These are phyloP conservation scores for Betta splendens DNA, from an alignment of 2,797 vertebrate species.

Conservation along the genomic window DNA sequence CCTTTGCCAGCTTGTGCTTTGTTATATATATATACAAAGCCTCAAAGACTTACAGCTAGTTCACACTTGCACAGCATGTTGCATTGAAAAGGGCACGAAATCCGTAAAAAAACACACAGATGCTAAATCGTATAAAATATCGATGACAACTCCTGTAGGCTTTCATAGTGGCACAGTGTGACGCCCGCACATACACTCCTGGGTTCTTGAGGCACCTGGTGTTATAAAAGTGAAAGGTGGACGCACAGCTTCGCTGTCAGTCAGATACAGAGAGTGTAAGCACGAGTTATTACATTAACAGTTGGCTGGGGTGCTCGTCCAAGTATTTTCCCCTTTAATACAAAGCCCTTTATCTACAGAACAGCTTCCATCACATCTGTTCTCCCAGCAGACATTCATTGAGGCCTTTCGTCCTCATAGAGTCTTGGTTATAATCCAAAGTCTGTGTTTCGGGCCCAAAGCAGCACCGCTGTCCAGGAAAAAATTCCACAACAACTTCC, in stretches of 20 bases:
- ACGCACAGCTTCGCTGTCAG: constrained; percentile 69
- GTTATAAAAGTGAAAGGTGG: constrained; percentile 71
- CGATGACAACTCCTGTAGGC: constrained; percentile 28
- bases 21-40: constrained; percentile 51
- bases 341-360: constrained; percentile 60
- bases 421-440: constrained; percentile 67
- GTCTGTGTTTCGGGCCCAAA: constrained; percentile 59
- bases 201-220: constrained; percentile 44
- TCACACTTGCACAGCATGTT: constrained; percentile 32
- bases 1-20: constrained; percentile 33
- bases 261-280: constrained; percentile 61
- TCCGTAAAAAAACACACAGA: constrained; percentile 49
- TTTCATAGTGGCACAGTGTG: constrained; percentile 47
- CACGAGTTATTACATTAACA: constrained; percentile 62
- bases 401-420: constrained; percentile 54
- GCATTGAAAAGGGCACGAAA: constrained; percentile 42
- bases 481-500: constrained; percentile 68
- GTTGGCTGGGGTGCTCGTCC: constrained; percentile 54
- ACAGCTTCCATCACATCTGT: constrained; percentile 67
- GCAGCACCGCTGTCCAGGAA: constrained; percentile 54
- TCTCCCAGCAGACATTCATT: constrained; percentile 59
- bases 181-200: constrained; percentile 40
- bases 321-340: constrained; percentile 48
- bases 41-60: constrained; percentile 27
- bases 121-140: constrained; percentile 36